Percentiles rank a stretch among this genome's conserved stretches.
These are phyloP conservation scores for Drosophila infuscata DNA, from an alignment of 2,888 invertebrate species.

Conservation along the genomic window DNA sequence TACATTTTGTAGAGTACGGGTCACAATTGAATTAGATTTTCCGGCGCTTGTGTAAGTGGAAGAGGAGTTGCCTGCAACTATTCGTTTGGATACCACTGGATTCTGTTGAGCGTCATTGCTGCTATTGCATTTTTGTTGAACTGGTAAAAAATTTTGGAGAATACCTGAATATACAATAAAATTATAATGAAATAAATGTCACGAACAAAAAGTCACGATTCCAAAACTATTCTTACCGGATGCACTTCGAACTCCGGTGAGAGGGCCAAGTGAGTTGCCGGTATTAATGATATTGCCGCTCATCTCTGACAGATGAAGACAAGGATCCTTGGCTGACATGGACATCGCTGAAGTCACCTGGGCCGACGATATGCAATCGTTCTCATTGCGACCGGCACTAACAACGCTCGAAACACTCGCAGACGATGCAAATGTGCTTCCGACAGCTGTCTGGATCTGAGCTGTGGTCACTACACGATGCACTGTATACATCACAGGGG, in stretches of 20 bases:
- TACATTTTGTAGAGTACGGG: conserved; percentile 85
- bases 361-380: conserved; percentile 69
- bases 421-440: conserved; percentile 84
- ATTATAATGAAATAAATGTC: not conserved
- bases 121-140: conserved; percentile 72
- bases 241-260: conserved; percentile 75
- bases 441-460: conserved; percentile 84
- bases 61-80: conserved; percentile 62
- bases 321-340: conserved; percentile 62
- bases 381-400: conserved; percentile 81
- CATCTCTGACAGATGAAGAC: conserved; percentile 51
- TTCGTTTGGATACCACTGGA: conserved; percentile 78
- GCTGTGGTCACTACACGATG: conserved; percentile 85
- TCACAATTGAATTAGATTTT: conserved; percentile 79
- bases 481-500: conserved; percentile 84
- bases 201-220: not conserved
- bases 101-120: conserved; percentile 73
- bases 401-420: conserved; percentile 85
- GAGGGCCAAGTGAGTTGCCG: conserved; percentile 51
- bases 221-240: conserved; percentile 70
- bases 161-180: conserved; percentile 47
- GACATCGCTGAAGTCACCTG: conserved; percentile 69
- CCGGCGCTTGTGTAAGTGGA: conserved; percentile 77
- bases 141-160: conserved; percentile 80
- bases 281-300: conserved; percentile 58